Evolutionary conservation across 2,113 vertebrate genomes (phyloP), one percentile per base, ranked within the genome.

Genomic region (Cavia porcellus): DNA sequence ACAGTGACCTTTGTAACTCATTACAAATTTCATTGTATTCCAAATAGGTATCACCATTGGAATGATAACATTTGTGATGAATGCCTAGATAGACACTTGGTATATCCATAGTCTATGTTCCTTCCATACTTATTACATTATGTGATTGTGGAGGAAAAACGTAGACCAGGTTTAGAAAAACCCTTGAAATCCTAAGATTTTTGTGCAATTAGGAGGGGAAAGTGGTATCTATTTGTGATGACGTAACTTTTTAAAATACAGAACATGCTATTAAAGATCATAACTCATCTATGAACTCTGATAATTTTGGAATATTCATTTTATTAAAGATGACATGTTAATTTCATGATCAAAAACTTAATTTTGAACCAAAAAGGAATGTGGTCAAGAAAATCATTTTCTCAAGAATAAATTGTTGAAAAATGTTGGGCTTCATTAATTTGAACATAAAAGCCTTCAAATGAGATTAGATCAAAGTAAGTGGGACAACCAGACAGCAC

Each of bases 271-370:
- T 62, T 80, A 70, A 61, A 64, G 50, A 47, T 0, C 20, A 81
- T 70, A 47, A 52, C 38, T 89, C 32, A 83, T 59, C 74, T 38
- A 50, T 47, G 70, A 91, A 86, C 19, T 62, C 82, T 94, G 74
- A 19, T 82, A 70, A 91, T 38, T 68, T 86, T 82, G 12, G 22
- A 32, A 45, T 47, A 72, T 75, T 79, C 92, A 86, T 89, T 96
- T 83, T 81, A n/a, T 82, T 82, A 91, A 85, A 57, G 90, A 74
- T 30, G 32, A 45, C 55, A 72, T n/a, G 55, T 82, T 92, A 59
- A 57, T 89, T 94, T 96, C 82, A 45, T 91, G n/a, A 80, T 89
- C 45, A 80, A 66, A 90, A 47, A 50, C 66, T 83, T 86, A 66
- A 64, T 75, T 91, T 93, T 25, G 52, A 86, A 62, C 50, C 20